Evolutionary conservation across 92 coral and sea anemone genomes (phyloP).

Genomic region (Metridium senile): DNA sequence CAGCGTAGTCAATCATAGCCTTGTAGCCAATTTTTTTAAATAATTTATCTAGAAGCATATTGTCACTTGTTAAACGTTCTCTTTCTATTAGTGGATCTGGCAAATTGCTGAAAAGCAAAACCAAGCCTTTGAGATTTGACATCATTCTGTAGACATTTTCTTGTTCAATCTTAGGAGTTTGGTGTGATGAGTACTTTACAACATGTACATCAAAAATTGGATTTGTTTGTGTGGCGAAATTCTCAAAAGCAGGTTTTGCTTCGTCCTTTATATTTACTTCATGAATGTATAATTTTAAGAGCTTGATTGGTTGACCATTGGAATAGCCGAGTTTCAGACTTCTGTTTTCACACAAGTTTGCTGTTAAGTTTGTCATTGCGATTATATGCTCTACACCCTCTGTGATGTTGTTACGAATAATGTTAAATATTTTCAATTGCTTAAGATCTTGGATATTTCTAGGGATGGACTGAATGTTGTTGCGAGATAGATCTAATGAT

Average conservation of each 20-base stretch:
- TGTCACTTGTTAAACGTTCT: too few relatives aligned
- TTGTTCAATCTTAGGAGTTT: constrained; percentile 31
- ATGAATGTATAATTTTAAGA: constrained; percentile 16
- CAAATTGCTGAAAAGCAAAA: too few relatives aligned
- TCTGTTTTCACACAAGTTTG: constrained; percentile 16
- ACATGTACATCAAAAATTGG: constrained; percentile 26
- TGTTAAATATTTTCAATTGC: constrained; percentile 23
- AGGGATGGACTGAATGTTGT: constrained; percentile 37
- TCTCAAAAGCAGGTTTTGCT: constrained; percentile 6
- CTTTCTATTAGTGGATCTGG: too few relatives aligned
- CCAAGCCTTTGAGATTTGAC: not conserved
- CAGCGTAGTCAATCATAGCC: not conserved
- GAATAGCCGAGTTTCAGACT: not conserved
- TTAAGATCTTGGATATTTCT: constrained; percentile 1
- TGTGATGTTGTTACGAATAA: constrained; percentile 36
- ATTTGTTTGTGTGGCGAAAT: constrained; percentile 26
- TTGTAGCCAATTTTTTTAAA: not conserved
- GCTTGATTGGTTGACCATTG: not conserved
- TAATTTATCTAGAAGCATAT: not conserved
- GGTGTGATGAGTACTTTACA: constrained; percentile 40
- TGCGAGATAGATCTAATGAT: constrained; percentile 37
- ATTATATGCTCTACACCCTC: constrained; percentile 34
- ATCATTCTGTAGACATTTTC: not conserved
- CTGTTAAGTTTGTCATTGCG: not conserved
- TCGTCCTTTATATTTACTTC: constrained; percentile 14